Percentiles rank a stretch among this genome's conserved stretches.
phyloP scores from a whole-genome alignment of 1,140 invertebrate genomes.

The Anastrepha obliqua region DNA sequence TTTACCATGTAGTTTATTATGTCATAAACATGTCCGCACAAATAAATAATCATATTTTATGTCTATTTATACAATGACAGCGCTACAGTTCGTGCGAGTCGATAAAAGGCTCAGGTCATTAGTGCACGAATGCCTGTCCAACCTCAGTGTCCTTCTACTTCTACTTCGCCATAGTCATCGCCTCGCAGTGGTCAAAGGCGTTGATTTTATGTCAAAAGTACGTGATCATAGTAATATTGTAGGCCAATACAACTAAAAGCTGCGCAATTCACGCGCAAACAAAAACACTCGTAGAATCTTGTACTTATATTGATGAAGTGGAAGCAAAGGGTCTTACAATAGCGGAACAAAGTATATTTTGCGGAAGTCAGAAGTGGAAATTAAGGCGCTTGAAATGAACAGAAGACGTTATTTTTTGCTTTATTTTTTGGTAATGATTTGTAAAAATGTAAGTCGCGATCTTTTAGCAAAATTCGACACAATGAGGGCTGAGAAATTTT shows the following conservation, averaged over 20 bases:
- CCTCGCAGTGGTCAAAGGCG: not conserved
- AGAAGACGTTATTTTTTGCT: too few relatives aligned
- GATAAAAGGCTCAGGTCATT: not conserved
- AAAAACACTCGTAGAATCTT: not conserved
- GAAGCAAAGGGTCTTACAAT: not conserved
- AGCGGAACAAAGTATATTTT: too few relatives aligned
- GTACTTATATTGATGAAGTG: not conserved
- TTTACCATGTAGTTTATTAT: too few relatives aligned
- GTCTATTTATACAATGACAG: not conserved
- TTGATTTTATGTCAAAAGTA: constrained; percentile 35
- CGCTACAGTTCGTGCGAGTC: not conserved
- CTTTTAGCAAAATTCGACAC: too few relatives aligned
- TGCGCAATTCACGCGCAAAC: not conserved
- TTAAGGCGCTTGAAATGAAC: too few relatives aligned
- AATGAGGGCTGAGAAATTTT: too few relatives aligned
- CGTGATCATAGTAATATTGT: not conserved
- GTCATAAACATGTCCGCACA: too few relatives aligned
- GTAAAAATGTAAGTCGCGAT: too few relatives aligned
- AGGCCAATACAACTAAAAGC: not conserved
- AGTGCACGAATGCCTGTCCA: not conserved
- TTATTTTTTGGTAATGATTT: too few relatives aligned
- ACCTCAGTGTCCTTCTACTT: not conserved
- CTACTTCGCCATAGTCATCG: not conserved
- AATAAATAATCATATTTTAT: too few relatives aligned
- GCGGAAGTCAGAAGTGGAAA: too few relatives aligned